Evolutionary conservation across 2,113 vertebrate species (phyloP), one percentile per base, ranked within the genome.

Genomic region (Callocephalon fimbriatum): DNA sequence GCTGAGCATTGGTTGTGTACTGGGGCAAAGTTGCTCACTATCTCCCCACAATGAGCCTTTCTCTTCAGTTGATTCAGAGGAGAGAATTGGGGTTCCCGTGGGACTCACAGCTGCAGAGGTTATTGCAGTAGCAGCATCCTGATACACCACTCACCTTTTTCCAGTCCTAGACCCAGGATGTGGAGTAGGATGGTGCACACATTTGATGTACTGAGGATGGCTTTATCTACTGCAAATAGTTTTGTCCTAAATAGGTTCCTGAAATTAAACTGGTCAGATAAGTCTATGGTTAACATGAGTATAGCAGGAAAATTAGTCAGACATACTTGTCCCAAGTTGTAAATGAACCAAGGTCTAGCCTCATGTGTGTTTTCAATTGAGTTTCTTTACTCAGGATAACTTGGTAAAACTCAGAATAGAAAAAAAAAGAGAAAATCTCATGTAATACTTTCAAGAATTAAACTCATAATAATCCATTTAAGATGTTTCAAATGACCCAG

Each of bases 211-310:
- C 47, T 32, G 5, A 32, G 7, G 12, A 54, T 21, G 51, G 16
- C 27, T 58, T 67, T 42, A 44, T 37, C 38, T 75, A 38, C 89
- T 92, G 63, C 71, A n/a, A 25, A 31, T 9, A 3, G 4, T 10
- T 81, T 32, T 27, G 29, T 50, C 79, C 50, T 61, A 13, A 42
- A 73, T 76, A 88, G n/a, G 22, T 40, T 86, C 70, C 74, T 51
- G 47, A 77, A 38, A 67, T 63, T 38, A 19, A 71, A 20, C 12
- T 25, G 53, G 9, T 42, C 62, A n/a, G 7, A 4, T 22, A 3
- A 0, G 0, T 15, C 59, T 45, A 0, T 0, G 3, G 67, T 31
- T 63, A 27, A 27, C 8, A 0, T 5, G 61, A 22, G 10, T 3
- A 27, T 2, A n/a, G 65, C 56, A 26, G 58, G 25, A 50, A n/a